Percentiles rank a stretch among this genome's conserved stretches.
phyloP scores from a whole-genome alignment of 1,140 invertebrate genomes.

The Hydropsyche tenuis region DNA sequence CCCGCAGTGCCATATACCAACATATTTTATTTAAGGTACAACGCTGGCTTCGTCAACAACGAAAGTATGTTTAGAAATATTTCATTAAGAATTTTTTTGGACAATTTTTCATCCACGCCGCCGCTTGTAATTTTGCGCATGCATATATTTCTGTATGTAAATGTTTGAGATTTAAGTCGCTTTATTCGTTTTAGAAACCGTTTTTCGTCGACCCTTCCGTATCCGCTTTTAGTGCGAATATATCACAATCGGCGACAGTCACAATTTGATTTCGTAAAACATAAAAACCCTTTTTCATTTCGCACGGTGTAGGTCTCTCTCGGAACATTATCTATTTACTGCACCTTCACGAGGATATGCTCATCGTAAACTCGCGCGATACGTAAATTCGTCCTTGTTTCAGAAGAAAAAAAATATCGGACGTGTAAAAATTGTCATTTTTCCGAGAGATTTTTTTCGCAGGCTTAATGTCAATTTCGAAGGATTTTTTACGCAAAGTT shows the following conservation, averaged over 20 bases:
- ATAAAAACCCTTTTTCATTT: conserved; percentile 29
- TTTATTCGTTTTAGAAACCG: conserved; percentile 29
- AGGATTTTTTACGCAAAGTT: too few relatives aligned
- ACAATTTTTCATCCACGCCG: not conserved
- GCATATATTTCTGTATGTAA: not conserved
- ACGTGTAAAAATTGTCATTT: too few relatives aligned
- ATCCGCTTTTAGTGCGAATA: conserved; percentile 13
- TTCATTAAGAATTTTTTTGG: not conserved
- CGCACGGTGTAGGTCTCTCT: conserved; percentile 20
- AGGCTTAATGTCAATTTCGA: too few relatives aligned
- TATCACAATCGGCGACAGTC: conserved; percentile 24
- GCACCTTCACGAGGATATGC: not conserved
- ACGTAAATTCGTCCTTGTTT: too few relatives aligned
- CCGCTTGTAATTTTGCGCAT: not conserved
- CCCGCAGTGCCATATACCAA: not conserved
- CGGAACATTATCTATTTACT: conserved; percentile 24
- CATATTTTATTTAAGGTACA: conserved; percentile 9
- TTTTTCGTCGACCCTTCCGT: conserved; percentile 19
- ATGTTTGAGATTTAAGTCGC: conserved; percentile 17
- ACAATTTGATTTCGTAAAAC: conserved; percentile 26
- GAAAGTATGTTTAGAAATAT: not conserved
- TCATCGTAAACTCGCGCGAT: too few relatives aligned
- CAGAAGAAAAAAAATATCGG: too few relatives aligned
- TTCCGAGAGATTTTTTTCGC: too few relatives aligned
- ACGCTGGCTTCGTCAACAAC: not conserved